These are phyloP conservation scores for Epicauta chinensis DNA, from an alignment of 1,140 invertebrate genomes.

Conservation along the genomic window DNA sequence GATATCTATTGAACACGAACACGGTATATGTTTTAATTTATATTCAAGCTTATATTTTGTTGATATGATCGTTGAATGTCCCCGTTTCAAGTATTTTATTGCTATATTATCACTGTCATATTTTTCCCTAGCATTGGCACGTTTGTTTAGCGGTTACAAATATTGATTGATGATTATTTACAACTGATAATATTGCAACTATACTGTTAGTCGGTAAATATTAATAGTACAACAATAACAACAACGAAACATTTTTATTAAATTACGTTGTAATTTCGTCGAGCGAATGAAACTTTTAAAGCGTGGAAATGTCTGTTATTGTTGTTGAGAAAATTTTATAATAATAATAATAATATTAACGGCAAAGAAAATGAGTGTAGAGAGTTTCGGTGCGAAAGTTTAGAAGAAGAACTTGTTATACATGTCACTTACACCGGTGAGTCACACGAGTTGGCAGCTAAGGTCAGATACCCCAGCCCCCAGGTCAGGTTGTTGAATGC, in stretches of 20 bases:
- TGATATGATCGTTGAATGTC: neutral
- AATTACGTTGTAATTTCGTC: too few species aligned
- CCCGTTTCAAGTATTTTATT: neutral
- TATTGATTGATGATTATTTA: constrained; percentile 9
- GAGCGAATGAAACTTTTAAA: too few species aligned
- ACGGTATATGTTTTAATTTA: neutral
- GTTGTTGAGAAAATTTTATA: too few species aligned
- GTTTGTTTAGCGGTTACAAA: constrained; percentile 7
- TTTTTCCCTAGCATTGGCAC: neutral
- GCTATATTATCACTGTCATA: constrained; percentile 5
- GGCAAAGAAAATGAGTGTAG: constrained; percentile 2
- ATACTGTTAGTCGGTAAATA: too few species aligned
- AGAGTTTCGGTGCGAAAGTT: constrained; percentile 4
- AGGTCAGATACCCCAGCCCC: constrained; percentile 29
- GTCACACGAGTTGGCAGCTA: constrained; percentile 25
- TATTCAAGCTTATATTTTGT: neutral
- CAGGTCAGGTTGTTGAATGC: constrained; percentile 38
- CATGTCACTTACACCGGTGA: constrained; percentile 35
- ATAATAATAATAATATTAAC: constrained; percentile 13
- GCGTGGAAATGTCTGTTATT: too few species aligned
- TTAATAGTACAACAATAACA: too few species aligned
- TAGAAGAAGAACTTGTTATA: constrained; percentile 29
- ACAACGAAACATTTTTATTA: too few species aligned
- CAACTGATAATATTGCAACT: neutral
- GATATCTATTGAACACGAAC: neutral